A percentile compares a stretch with the other conserved stretches of the same genome.
phyloP scores from a whole-genome alignment of 2,888 invertebrate genomes.

The Leucoptera coffeella region DNA sequence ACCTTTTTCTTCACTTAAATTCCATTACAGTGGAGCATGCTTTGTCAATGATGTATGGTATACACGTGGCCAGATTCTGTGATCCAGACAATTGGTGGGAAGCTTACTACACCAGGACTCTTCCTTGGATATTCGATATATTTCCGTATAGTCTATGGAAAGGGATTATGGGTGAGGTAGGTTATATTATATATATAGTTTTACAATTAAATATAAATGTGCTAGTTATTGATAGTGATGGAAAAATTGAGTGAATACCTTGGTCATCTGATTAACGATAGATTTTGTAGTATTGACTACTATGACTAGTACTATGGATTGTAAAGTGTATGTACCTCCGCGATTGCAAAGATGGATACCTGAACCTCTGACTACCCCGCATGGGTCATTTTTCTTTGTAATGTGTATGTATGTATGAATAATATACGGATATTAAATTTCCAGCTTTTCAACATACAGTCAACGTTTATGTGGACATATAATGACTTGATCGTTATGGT shows the following conservation, averaged over 20 bases:
- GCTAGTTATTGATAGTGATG: background rate
- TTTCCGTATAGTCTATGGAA: slow-evolving; percentile 39
- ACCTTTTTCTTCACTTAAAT: too few relatives aligned
- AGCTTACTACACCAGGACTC: slow-evolving; percentile 21
- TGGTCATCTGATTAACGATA: too few relatives aligned
- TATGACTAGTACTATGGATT: too few relatives aligned
- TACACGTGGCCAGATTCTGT: slow-evolving; percentile 34
- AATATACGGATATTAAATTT: too few relatives aligned
- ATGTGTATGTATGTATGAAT: too few relatives aligned
- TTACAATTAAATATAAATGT: too few relatives aligned
- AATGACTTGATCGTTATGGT: slow-evolving; percentile 62
- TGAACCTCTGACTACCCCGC: too few relatives aligned
- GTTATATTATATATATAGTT: slow-evolving; percentile 6
- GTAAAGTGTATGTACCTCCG: too few relatives aligned
- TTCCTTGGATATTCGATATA: slow-evolving; percentile 44
- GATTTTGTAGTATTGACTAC: too few relatives aligned
- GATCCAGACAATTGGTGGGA: slow-evolving; percentile 14
- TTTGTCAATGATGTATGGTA: slow-evolving; percentile 43
- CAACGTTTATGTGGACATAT: slow-evolving; percentile 64
- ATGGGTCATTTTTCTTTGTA: too few relatives aligned
- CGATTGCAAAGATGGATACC: too few relatives aligned
- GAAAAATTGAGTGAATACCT: too few relatives aligned
- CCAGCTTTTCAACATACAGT: slow-evolving; percentile 32
- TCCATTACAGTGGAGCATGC: slow-evolving; percentile 47
- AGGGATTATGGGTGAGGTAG: slow-evolving; percentile 36